Conservation (phyloP, 35 echinoderm and acorn worm genomes). For the Anneissia japonica region DNA sequence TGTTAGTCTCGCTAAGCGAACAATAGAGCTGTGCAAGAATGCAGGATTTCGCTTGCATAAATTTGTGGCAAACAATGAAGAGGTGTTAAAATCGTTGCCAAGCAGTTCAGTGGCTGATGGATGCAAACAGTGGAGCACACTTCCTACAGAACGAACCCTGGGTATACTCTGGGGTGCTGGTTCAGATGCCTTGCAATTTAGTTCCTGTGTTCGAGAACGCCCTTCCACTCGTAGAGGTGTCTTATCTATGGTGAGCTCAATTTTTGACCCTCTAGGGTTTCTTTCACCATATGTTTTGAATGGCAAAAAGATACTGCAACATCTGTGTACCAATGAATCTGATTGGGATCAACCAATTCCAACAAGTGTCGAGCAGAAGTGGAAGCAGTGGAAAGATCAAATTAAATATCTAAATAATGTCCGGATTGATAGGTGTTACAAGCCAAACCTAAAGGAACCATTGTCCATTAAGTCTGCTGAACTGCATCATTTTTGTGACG, state of each 20-base stretch:
- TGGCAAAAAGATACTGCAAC: too few species aligned
- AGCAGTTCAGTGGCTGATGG: not conserved
- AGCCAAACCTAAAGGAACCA: not conserved
- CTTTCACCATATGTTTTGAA: too few species aligned
- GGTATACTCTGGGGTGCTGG: constrained; percentile 40
- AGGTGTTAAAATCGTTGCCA: constrained; percentile 28
- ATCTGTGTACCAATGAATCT: constrained; percentile 27
- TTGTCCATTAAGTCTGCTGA: constrained; percentile 2
- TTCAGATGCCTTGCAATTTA: constrained; percentile 34
- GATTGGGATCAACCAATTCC: constrained; percentile 9
- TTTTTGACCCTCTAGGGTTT: constrained; percentile 55
- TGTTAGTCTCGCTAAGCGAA: constrained; percentile 10
- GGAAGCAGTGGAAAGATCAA: not conserved
- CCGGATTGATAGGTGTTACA: constrained; percentile 8
- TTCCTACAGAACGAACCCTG: constrained; percentile 41
- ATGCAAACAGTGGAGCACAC: not conserved
- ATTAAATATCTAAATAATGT: constrained; percentile 9
- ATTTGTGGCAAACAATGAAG: constrained; percentile 28
- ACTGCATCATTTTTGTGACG: constrained; percentile 62
- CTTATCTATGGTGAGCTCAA: constrained; percentile 15
- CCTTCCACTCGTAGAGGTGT: constrained; percentile 45
- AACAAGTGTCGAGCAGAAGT: not conserved
- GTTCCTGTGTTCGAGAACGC: constrained; percentile 9
- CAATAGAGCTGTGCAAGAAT: not conserved
- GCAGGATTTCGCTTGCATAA: constrained; percentile 52